phyloP scores from a whole-genome alignment of 2,888 invertebrate species.

The Tenthredo mesomela region DNA sequence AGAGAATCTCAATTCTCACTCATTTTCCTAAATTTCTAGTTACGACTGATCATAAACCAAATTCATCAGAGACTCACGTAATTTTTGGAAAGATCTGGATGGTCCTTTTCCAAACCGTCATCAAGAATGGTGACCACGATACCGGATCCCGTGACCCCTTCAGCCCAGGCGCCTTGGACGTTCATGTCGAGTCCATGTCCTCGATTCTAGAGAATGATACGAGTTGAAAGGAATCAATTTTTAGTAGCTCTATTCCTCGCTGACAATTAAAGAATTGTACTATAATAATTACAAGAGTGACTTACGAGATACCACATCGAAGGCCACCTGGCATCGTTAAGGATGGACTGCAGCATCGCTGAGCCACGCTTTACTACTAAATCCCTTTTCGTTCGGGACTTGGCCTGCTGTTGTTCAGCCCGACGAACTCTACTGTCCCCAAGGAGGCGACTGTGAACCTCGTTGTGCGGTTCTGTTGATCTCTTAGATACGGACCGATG shows the following conservation, averaged over 20 bases:
- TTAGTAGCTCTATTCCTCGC: not conserved
- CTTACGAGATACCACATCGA: slow-evolving; percentile 99
- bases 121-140: slow-evolving; percentile 98
- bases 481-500: slow-evolving; percentile 90
- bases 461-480: slow-evolving; percentile 85
- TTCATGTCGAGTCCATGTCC: slow-evolving; percentile 98
- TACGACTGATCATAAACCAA: not conserved
- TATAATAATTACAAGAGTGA: slow-evolving; percentile 66
- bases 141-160: slow-evolving; percentile 95
- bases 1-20: slow-evolving; percentile 50
- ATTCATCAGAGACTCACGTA: slow-evolving; percentile 87
- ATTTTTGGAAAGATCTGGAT: slow-evolving; percentile 94
- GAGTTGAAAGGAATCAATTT: slow-evolving; percentile 22
- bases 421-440: slow-evolving; percentile 89
- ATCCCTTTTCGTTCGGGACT: slow-evolving; percentile 91
- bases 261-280: not conserved
- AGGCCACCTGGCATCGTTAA: slow-evolving; percentile 95
- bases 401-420: slow-evolving; percentile 90
- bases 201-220: slow-evolving; percentile 84
- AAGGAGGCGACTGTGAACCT: slow-evolving; percentile 86
- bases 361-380: slow-evolving; percentile 78
- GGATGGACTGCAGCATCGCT: slow-evolving; percentile 72
- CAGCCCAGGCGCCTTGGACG: slow-evolving; percentile 96
- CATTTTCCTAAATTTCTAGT: not conserved
- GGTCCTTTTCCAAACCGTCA: slow-evolving; percentile 97